A percentile compares a stretch with the other conserved stretches of the same genome.
These are phyloP conservation scores for Rousettus leschenaultii DNA, from an alignment of 2,113 vertebrate genomes.

Conservation along the genomic window DNA sequence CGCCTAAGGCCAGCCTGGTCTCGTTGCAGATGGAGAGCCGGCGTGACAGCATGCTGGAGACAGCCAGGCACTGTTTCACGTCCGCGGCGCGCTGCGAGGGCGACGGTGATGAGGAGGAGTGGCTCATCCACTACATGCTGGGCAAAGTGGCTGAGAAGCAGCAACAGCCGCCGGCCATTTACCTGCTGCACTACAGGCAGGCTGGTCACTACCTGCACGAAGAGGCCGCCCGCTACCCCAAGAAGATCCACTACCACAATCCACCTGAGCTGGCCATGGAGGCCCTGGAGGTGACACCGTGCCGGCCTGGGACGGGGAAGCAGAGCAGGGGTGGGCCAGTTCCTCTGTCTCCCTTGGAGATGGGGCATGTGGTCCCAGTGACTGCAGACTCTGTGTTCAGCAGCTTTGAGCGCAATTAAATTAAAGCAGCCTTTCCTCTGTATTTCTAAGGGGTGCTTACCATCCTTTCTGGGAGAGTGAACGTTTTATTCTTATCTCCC, in stretches of 20 bases:
- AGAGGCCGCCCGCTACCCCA: conserved; percentile 96
- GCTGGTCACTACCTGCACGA: conserved; percentile 94
- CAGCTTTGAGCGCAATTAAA: background rate
- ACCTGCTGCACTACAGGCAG: conserved; percentile 94
- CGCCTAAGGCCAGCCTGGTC: background rate
- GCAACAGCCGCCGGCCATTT: conserved; percentile 87
- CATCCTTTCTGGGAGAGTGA: background rate
- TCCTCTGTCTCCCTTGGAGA: background rate
- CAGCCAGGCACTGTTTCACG: conserved; percentile 91
- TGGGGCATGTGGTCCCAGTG: background rate
- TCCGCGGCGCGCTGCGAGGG: conserved; percentile 93
- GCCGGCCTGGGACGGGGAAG: background rate
- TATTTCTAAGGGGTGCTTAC: background rate
- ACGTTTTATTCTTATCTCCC: background rate
- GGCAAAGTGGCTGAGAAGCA: conserved; percentile 98
- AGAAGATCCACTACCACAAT: conserved; percentile 99
- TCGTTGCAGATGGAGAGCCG: conserved; percentile 91
- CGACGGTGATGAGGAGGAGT: conserved; percentile 96
- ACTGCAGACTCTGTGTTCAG: background rate
- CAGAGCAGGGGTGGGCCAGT: background rate
- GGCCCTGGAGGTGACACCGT: conserved; percentile 92
- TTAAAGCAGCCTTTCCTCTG: background rate
- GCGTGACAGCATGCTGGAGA: conserved; percentile 94
- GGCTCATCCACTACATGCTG: conserved; percentile 99
- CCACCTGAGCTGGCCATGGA: conserved; percentile 98